Evolutionary conservation across 2,113 vertebrate genomes (phyloP).

Genomic region (Rafetus swinhoei): DNA sequence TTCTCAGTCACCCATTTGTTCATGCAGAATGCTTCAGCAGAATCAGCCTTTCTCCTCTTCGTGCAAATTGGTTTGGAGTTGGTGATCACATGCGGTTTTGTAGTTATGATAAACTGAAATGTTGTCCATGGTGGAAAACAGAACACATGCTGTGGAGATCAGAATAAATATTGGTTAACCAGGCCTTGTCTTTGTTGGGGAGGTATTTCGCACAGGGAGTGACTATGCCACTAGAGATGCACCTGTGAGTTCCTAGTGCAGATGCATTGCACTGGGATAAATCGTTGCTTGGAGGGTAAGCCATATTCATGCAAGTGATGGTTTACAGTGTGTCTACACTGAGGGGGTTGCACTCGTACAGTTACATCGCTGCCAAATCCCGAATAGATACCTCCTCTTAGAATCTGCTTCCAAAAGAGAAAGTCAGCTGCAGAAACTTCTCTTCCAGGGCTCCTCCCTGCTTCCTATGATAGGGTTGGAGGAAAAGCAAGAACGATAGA

Average conservation of each 20-base stretch:
- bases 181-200: background rate
- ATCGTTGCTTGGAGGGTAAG: constrained; percentile 41
- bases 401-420: constrained; percentile 41
- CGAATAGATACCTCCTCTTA: constrained; percentile 32
- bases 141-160: background rate
- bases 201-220: background rate
- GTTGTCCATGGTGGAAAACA: background rate
- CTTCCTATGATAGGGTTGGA: background rate
- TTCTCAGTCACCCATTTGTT: background rate
- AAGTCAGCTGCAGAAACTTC: background rate
- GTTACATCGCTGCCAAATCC: constrained; percentile 32
- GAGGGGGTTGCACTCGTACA: constrained; percentile 25
- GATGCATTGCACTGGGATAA: background rate
- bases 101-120: background rate
- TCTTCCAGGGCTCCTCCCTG: background rate
- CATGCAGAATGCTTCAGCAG: background rate
- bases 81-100: background rate
- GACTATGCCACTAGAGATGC: background rate
- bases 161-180: background rate
- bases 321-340: constrained; percentile 37
- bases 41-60: background rate
- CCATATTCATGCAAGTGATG: background rate
- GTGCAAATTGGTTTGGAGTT: background rate
- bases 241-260: background rate
- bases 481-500: background rate